Evolutionary conservation across 2,113 vertebrate genomes (phyloP).

Genomic region (Coreoperca whiteheadi): DNA sequence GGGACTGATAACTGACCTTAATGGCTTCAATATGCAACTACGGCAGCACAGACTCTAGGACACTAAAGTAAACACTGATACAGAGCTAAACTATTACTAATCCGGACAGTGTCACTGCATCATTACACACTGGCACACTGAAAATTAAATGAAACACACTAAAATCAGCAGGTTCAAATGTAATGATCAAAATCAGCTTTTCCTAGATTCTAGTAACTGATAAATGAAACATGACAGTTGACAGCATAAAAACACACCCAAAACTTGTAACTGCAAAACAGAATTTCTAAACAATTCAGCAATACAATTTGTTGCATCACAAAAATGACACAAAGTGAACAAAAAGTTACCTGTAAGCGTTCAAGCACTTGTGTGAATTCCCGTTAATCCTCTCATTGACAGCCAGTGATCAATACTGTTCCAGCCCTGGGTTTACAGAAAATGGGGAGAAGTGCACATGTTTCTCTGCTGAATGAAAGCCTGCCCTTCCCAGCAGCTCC

Average conservation of each 20-base stretch:
- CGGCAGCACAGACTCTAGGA: constrained; percentile 22
- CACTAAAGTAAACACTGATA: constrained; percentile 17
- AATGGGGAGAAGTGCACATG: constrained; percentile 79
- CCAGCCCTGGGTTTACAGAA: constrained; percentile 65
- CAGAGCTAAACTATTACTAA: constrained; percentile 10
- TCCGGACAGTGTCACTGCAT: background rate
- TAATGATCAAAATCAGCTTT: constrained; percentile 11
- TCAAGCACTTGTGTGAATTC: constrained; percentile 69
- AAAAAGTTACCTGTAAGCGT: constrained; percentile 77
- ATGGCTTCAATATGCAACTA: constrained; percentile 68
- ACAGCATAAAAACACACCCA: constrained; percentile 9
- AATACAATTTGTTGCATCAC: constrained; percentile 5
- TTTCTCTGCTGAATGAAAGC: constrained; percentile 82
- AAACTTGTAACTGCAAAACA: constrained; percentile 13
- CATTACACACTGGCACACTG: background rate
- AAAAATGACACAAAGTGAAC: constrained; percentile 36
- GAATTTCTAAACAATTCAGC: background rate
- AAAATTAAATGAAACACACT: background rate
- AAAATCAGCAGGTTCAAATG: constrained; percentile 13
- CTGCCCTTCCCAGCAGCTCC: constrained; percentile 80
- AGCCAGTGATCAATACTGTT: constrained; percentile 73
- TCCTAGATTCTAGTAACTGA: background rate
- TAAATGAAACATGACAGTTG: background rate
- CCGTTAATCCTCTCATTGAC: constrained; percentile 79
- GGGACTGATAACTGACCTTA: constrained; percentile 69